These are phyloP conservation scores for Drosophila demipolita DNA, from an alignment of 2,888 invertebrate species.

Conservation along the genomic window DNA sequence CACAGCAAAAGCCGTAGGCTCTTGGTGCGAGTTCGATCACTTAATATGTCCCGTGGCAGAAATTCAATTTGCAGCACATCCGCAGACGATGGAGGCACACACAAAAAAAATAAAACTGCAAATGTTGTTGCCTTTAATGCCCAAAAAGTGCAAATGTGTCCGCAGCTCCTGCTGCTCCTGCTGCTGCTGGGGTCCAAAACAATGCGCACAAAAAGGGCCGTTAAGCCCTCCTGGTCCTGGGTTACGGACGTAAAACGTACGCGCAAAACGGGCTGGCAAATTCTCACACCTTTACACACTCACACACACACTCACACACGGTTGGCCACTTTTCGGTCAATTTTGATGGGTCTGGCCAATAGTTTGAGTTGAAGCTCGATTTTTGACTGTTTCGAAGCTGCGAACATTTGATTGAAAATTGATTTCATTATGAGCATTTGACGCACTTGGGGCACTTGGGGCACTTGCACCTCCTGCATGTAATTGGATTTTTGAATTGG, in stretches of 20 bases:
- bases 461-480: conserved; percentile 33
- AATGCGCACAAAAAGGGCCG: conserved; percentile 54
- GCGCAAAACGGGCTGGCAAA: conserved; percentile 5
- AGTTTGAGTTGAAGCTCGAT: conserved; percentile 9
- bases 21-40: conserved; percentile 61
- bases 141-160: conserved; percentile 75
- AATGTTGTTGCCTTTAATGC: conserved; percentile 65
- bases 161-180: conserved; percentile 7
- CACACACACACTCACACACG: conserved; percentile 7
- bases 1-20: conserved; percentile 64
- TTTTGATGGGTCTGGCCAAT: conserved; percentile 32
- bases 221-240: conserved; percentile 46
- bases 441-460: conserved; percentile 60
- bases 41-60: conserved; percentile 81
- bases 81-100: conserved; percentile 44
- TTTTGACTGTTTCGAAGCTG: conserved; percentile 34
- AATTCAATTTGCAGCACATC: conserved; percentile 82
- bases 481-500: conserved; percentile 45
- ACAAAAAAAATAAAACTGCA: conserved; percentile 31
- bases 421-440: conserved; percentile 81
- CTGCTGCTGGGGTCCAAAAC: conserved; percentile 40
- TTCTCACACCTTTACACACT: conserved; percentile 5
- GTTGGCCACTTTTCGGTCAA: conserved; percentile 42
- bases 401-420: conserved; percentile 82
- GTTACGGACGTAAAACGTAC: conserved; percentile 51